Base-by-base conservation (phyloP, 2,113 vertebrate genomes). In the Oncorhynchus keta region DNA sequence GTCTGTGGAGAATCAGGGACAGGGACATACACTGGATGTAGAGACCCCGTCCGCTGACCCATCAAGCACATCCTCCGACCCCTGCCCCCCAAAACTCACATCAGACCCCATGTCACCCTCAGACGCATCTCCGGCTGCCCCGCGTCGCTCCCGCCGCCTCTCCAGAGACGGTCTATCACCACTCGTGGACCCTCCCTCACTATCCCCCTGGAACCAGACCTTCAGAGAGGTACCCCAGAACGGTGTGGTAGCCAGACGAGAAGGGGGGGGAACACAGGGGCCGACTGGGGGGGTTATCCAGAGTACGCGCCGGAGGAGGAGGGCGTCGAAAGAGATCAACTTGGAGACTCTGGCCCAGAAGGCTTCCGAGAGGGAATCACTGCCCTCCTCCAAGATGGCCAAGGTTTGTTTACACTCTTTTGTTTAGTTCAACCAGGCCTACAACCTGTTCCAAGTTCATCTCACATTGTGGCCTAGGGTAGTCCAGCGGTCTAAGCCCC, bases 321-420 rank as follows among this genome's bases (percentile, higher is more conserved):
- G 96, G 77, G 93, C 92, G 0, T 99, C 97, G 48, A 97, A 98
- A 85, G 97, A 99, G 90, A 96, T 96, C 83, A 99, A 99, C 84
- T 85, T 99, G 87, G 93, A 97, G 86, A 99, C 97, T 77, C 87
- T 99, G 78, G 97, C 97, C 12, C 96, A 97, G 84, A 96, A 98
- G 88, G 97, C 97, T 0, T 96, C 95, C 12, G 96, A 99, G 83
- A 94, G 97, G 94, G 96, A 96, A 86, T 97, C 94, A 1, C 86
- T 97, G 76, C 96, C 93, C 18, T 82, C 91, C 16, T 16, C 51
- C 48, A 84, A 77, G 39, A 78, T 83, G 73, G 65, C 66, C 64
- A 91, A 90, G 89, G 87, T 90, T 59, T 16, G 59, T 62, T 62
- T 62, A 11, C 20, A 9, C 59, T 22, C 9, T 62, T 20, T 62